Evolutionary conservation across 1,140 invertebrate genomes (phyloP).

Genomic region (Andricus grossulariae): DNA sequence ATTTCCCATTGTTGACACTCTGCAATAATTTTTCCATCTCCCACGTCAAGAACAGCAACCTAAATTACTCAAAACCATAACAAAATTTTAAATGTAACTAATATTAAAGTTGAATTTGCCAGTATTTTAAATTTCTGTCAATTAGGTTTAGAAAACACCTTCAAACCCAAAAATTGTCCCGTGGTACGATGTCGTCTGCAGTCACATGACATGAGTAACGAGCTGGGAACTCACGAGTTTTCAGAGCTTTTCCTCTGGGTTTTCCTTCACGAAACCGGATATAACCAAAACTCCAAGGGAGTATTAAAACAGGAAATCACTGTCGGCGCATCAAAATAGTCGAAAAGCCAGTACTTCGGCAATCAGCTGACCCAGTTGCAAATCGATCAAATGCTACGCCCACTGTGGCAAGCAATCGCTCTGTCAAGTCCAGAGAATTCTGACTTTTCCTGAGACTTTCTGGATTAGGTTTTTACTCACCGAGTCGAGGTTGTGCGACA

Average conservation of each 20-base stretch:
- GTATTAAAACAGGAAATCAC: too few species aligned
- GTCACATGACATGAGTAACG: constrained; percentile 66
- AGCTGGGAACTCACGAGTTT: background rate
- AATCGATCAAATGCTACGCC: constrained; percentile 71
- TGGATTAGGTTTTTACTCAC: constrained; percentile 82
- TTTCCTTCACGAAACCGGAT: background rate
- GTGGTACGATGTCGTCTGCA: constrained; percentile 54
- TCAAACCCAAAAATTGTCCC: constrained; percentile 1
- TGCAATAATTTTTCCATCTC: background rate
- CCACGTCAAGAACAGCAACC: background rate
- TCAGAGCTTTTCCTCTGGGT: background rate
- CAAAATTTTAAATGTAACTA: background rate
- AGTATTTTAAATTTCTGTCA: background rate
- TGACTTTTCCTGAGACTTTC: constrained; percentile 36
- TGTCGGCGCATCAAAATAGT: background rate
- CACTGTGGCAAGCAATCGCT: constrained; percentile 46
- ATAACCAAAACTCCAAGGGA: background rate
- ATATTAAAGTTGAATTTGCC: background rate
- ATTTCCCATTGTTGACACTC: constrained; percentile 33
- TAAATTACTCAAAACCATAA: background rate
- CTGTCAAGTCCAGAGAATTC: background rate
- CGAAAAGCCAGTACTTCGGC: constrained; percentile 17
- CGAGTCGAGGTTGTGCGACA: constrained; percentile 96
- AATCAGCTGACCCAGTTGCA: constrained; percentile 69
- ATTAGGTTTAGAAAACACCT: background rate